A percentile compares a stretch with the other conserved stretches of the same genome.
These are phyloP conservation scores for Mustela lutreola DNA, from an alignment of 2,113 vertebrate genomes.

Conservation along the genomic window DNA sequence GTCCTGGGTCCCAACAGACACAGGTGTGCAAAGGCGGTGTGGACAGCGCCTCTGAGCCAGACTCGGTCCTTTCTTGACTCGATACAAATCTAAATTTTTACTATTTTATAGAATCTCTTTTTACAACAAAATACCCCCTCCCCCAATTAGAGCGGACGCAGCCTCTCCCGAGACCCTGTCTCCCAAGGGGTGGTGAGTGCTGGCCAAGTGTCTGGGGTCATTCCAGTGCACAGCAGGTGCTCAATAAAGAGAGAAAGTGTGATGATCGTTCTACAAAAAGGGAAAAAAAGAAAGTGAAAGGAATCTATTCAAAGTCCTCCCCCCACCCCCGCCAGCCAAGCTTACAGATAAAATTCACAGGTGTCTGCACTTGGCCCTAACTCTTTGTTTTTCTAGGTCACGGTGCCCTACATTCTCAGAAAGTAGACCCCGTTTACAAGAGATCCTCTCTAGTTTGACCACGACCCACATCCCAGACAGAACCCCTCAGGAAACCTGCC, in stretches of 20 bases:
- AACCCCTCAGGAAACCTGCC: background rate
- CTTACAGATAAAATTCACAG: background rate
- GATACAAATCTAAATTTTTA: background rate
- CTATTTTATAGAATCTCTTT: background rate
- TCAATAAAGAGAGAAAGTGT: fast-evolving
- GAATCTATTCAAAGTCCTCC: background rate
- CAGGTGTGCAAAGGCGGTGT: fast-evolving
- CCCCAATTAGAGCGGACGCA: fast-evolving
- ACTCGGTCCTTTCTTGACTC: background rate
- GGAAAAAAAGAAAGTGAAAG: background rate
- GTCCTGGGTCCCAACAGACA: background rate
- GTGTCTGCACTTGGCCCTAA: background rate
- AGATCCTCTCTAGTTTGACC: background rate
- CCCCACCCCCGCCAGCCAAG: background rate
- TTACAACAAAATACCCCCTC: background rate
- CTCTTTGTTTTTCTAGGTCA: background rate
- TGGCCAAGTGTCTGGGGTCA: fast-evolving
- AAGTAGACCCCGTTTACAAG: background rate
- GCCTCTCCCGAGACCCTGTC: background rate
- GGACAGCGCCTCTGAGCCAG: background rate
- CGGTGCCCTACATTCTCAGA: background rate
- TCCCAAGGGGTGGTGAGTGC: background rate
- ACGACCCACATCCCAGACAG: background rate
- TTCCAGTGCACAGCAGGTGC: fast-evolving
- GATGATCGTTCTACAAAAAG: background rate